Evolutionary conservation across 2,797 vertebrate genomes (phyloP).

Genomic region (Acomys russatus): DNA sequence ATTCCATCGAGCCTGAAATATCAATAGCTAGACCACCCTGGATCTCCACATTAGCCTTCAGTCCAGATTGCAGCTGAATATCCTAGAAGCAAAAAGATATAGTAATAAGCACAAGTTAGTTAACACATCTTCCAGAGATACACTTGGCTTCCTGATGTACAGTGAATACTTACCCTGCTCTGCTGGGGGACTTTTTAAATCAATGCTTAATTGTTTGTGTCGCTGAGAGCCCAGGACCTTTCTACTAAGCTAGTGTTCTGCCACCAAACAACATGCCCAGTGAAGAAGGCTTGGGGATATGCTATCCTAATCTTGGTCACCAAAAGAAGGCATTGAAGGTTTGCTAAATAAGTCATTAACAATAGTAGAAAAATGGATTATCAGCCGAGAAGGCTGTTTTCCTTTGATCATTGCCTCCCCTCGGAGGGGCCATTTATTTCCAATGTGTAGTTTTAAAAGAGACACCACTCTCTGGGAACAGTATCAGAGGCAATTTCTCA

Average conservation of each 20-base stretch:
- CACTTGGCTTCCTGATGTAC: neutral
- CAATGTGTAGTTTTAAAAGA: neutral
- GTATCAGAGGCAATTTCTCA: neutral
- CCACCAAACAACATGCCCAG: neutral
- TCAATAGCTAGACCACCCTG: conserved; percentile 97
- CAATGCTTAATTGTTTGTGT: neutral
- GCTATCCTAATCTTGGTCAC: neutral
- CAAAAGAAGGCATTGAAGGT: neutral
- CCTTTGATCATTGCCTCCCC: neutral
- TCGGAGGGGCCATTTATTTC: neutral
- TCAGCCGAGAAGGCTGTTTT: neutral
- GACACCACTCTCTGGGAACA: neutral
- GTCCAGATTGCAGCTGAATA: conserved; percentile 96
- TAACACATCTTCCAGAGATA: neutral
- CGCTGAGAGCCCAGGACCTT: neutral
- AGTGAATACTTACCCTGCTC: neutral
- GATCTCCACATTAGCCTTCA: conserved; percentile 92
- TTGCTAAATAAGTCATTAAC: neutral
- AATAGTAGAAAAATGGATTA: neutral
- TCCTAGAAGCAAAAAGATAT: conserved; percentile 88
- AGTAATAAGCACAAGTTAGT: neutral
- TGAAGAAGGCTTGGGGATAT: conserved; percentile 10
- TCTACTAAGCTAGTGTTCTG: neutral
- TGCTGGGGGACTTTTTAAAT: neutral
- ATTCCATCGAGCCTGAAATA: conserved; percentile 98